These are phyloP conservation scores for Actenoides lindsayi DNA, from an alignment of 2,113 vertebrate species.

Conservation along the genomic window DNA sequence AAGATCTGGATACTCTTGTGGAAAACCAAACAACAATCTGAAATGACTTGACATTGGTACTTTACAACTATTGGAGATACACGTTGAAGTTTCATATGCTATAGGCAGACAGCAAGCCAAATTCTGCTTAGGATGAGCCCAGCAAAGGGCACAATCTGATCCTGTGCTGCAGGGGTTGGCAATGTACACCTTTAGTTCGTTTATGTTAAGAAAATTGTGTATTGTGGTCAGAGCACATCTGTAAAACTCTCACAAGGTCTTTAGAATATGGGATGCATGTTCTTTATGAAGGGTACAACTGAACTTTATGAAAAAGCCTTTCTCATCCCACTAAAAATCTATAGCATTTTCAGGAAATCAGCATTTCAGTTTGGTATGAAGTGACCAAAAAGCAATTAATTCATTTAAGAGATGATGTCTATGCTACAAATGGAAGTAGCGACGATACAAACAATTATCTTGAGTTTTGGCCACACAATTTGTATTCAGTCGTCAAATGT, in stretches of 20 bases:
- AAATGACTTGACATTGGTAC: not conserved
- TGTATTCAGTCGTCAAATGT: not conserved
- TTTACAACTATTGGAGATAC: not conserved
- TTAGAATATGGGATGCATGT: not conserved
- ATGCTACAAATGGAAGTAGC: not conserved
- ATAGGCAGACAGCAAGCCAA: not conserved
- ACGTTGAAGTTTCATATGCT: not conserved
- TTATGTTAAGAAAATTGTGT: not conserved
- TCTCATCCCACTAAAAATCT: not conserved
- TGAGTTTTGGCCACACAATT: not conserved
- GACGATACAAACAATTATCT: not conserved
- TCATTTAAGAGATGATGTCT: not conserved
- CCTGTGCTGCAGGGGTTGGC: not conserved
- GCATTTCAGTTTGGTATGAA: not conserved
- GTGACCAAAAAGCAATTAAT: not conserved
- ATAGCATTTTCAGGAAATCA: not conserved
- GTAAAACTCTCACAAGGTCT: not conserved
- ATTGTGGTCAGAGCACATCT: not conserved
- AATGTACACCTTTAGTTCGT: not conserved
- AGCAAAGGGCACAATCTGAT: not conserved
- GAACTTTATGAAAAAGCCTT: not conserved
- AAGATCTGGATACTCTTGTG: not conserved
- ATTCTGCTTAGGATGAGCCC: not conserved
- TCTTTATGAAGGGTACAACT: not conserved
- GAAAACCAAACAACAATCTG: not conserved